Base-by-base conservation (phyloP, 2,888 invertebrate species). In the Amblyjoppa fuscipennis region DNA sequence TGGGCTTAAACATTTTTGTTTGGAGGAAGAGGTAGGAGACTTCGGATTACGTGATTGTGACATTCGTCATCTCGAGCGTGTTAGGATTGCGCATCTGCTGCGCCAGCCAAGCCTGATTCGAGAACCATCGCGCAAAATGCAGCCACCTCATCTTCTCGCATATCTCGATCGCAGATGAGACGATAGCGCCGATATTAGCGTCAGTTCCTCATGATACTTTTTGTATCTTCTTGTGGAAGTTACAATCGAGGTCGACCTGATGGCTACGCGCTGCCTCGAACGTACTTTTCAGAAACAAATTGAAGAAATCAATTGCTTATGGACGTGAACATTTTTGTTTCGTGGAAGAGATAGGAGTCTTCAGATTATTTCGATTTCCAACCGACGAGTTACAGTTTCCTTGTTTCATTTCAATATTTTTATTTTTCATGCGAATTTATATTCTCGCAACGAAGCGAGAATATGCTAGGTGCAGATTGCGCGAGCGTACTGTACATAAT, bases 381-480 rank as follows among this genome's bases (percentile, higher is more conserved):
- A 41, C 41, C 9, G 1, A 56, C 20, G 28, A n/a, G 0, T 64
- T 5, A 64, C 13, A 0, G 31, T 64, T 64, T 1, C 31, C 0
- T 45, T 75, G 41, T 31, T 31, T 64, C 25, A 51, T 66, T 34
- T 31, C 7, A 28, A 28, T 64, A 13, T 66, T 34, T 7, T 13
- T 75, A 66, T 75, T 56, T 75, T n/a, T 28, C 51, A 66, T 13
- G 31, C 13, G 25, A 51, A 66, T 64, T 66, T 49, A 31, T 56
- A 74, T 75, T 64, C 34, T 66, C 64, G 66, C 20, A 20, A 11
- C 31, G 41, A 31, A 64, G 51, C 38, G 49, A 34, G 34, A 66
- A 75, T 75, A 66, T 49, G 34, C 75, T 20, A 16, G 61, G 51
- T 31, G 75, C 61, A 64, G 31, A 64, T 75, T 75, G 61, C 64